Percentiles rank a stretch among this genome's conserved stretches.
These are phyloP conservation scores for Synanthedon formicaeformis DNA, from an alignment of 2,888 invertebrate genomes.

Conservation along the genomic window DNA sequence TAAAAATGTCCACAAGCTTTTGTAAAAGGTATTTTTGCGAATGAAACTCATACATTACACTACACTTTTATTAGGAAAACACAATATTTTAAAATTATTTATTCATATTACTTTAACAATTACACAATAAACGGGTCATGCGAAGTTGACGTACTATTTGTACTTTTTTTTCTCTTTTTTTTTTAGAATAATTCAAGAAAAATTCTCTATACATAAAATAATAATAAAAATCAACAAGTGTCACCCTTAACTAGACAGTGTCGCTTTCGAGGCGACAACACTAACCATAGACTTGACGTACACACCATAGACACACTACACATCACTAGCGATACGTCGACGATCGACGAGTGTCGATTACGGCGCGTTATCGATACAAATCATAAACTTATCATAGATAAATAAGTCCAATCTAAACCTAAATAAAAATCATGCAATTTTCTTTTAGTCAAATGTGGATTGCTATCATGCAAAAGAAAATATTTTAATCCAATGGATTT, in stretches of 20 bases:
- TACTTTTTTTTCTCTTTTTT: slow-evolving; percentile 35
- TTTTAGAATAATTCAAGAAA: slow-evolving; percentile 41
- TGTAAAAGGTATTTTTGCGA: slow-evolving; percentile 8
- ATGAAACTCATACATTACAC: slow-evolving; percentile 47
- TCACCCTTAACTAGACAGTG: slow-evolving; percentile 12
- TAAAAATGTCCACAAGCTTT: too few relatives aligned
- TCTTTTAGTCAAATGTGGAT: too few relatives aligned
- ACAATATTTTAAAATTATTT: slow-evolving; percentile 43
- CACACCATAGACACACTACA: too few relatives aligned
- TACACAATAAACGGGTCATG: slow-evolving; percentile 41
- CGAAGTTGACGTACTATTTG: slow-evolving; percentile 39
- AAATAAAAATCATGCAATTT: too few relatives aligned
- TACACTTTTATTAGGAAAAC: slow-evolving; percentile 61
- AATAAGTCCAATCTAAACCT: too few relatives aligned
- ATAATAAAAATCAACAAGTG: slow-evolving; percentile 38
- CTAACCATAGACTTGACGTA: too few relatives aligned
- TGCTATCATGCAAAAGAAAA: too few relatives aligned
- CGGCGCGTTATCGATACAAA: too few relatives aligned
- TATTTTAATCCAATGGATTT: too few relatives aligned
- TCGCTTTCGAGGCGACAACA: neutral
- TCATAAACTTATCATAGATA: too few relatives aligned
- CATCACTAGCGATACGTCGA: too few relatives aligned
- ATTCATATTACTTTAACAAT: slow-evolving; percentile 57
- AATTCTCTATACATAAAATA: slow-evolving; percentile 33
- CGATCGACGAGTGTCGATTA: too few relatives aligned